Evolutionary conservation across 2,113 vertebrate species (phyloP).

Genomic region (Ailurus styani): DNA sequence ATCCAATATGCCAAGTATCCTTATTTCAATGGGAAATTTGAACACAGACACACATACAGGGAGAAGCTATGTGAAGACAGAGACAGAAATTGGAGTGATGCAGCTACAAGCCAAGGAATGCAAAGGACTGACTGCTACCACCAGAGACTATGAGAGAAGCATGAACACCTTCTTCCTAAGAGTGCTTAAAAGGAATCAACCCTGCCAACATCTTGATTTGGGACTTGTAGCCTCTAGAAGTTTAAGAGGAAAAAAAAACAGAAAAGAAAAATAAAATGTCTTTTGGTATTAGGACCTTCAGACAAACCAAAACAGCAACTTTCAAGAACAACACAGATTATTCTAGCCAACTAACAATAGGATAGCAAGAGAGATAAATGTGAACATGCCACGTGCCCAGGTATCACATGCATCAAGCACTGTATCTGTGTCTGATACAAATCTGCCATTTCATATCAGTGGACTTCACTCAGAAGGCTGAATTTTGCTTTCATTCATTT

Average conservation of each 20-base stretch:
- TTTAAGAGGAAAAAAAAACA: background rate
- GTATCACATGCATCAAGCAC: rapidly evolving
- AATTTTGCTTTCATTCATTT: background rate
- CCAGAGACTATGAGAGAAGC: background rate
- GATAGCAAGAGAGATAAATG: background rate
- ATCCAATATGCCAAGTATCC: background rate
- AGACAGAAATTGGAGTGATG: background rate
- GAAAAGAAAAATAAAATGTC: background rate
- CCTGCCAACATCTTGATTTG: background rate
- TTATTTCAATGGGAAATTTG: background rate
- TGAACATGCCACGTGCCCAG: background rate
- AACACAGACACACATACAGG: background rate
- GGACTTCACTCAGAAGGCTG: background rate
- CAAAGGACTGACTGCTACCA: background rate
- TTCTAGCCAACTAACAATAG: background rate
- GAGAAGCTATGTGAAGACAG: background rate
- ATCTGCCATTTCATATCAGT: background rate
- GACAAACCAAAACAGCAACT: background rate
- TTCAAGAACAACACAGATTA: background rate
- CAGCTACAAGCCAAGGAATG: background rate
- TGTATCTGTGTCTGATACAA: too few species aligned
- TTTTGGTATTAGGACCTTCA: background rate
- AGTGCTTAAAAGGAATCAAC: background rate
- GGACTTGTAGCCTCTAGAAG: background rate
- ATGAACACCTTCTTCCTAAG: background rate